Percentiles rank a stretch among this genome's conserved stretches.
These are phyloP conservation scores for Pipa parva DNA, from an alignment of 2,113 vertebrate species.

Conservation along the genomic window DNA sequence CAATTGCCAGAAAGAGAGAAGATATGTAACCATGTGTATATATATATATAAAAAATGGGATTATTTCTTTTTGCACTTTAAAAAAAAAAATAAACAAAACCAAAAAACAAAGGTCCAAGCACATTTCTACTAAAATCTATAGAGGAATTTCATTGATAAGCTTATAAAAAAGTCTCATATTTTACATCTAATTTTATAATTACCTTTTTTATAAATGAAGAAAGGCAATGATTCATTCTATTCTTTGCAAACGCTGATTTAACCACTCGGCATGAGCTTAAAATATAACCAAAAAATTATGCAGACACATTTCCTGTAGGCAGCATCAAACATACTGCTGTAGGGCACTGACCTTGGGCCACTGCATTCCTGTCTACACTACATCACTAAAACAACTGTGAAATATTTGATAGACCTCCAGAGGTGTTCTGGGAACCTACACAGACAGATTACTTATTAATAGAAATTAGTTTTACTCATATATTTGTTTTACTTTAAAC, in stretches of 20 bases:
- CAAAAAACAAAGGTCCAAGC: too few species aligned
- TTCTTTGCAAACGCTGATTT: neutral
- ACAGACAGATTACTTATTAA: slow-evolving; percentile 42
- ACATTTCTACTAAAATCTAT: too few species aligned
- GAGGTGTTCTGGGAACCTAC: slow-evolving; percentile 28
- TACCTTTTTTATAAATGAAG: too few species aligned
- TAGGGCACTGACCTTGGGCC: slow-evolving; percentile 15
- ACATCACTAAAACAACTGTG: slow-evolving; percentile 7
- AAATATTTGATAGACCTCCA: neutral
- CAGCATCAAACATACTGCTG: neutral
- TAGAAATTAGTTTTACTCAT: slow-evolving; percentile 25
- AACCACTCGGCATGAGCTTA: neutral
- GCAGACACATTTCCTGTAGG: slow-evolving; percentile 26
- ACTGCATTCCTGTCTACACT: slow-evolving; percentile 5
- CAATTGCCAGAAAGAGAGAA: too few species aligned
- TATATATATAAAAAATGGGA: too few species aligned
- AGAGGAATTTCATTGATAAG: too few species aligned
- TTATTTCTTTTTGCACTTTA: too few species aligned
- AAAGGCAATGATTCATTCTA: neutral
- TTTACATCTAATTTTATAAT: too few species aligned
- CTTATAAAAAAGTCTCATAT: too few species aligned
- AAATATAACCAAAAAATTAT: slow-evolving; percentile 20
- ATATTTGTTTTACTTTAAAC: slow-evolving; percentile 14
- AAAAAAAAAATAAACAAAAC: too few species aligned
- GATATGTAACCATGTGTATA: too few species aligned